Evolutionary conservation across 1,140 invertebrate genomes (phyloP).

Genomic region (Drosophila repleta): DNA sequence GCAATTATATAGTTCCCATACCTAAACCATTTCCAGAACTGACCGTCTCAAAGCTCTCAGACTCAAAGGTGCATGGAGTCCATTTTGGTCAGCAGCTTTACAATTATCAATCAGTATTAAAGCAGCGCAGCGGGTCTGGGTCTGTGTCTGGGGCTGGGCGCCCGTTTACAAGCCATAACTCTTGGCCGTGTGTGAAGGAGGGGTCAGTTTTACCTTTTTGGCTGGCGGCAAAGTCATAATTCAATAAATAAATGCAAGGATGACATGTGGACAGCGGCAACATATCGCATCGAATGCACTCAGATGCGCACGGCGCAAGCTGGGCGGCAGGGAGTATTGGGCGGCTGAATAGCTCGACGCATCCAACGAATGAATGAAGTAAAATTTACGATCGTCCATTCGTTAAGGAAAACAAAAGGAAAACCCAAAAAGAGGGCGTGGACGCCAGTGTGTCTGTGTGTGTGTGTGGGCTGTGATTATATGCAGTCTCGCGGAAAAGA

Average conservation of each 20-base stretch:
- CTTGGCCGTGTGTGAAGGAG: slow-evolving; percentile 1
- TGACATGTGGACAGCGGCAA: slow-evolving; percentile 69
- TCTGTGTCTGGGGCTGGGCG: slow-evolving; percentile 8
- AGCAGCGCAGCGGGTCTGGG: slow-evolving; percentile 4
- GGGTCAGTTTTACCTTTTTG: slow-evolving; percentile 13
- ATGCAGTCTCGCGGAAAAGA: slow-evolving; percentile 44
- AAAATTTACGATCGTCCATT: slow-evolving; percentile 70
- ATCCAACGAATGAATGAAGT: slow-evolving; percentile 62
- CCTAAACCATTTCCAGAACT: too few species aligned
- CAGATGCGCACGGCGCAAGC: slow-evolving; percentile 51
- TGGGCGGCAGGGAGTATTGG: background rate
- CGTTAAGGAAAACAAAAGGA: slow-evolving; percentile 61
- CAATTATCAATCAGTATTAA: slow-evolving; percentile 50
- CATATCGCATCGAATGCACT: slow-evolving; percentile 73
- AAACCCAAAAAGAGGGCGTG: slow-evolving; percentile 8
- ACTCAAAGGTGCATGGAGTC: background rate
- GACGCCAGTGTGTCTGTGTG: background rate
- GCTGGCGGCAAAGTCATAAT: slow-evolving; percentile 50
- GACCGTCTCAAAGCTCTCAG: background rate
- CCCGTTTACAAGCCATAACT: slow-evolving; percentile 37
- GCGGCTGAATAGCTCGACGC: slow-evolving; percentile 3
- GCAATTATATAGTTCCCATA: too few species aligned
- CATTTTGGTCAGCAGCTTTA: slow-evolving; percentile 3
- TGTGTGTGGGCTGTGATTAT: slow-evolving; percentile 57
- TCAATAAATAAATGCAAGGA: slow-evolving; percentile 78